These are phyloP conservation scores for Tachina lurida DNA, from an alignment of 2,888 invertebrate genomes.

Conservation along the genomic window DNA sequence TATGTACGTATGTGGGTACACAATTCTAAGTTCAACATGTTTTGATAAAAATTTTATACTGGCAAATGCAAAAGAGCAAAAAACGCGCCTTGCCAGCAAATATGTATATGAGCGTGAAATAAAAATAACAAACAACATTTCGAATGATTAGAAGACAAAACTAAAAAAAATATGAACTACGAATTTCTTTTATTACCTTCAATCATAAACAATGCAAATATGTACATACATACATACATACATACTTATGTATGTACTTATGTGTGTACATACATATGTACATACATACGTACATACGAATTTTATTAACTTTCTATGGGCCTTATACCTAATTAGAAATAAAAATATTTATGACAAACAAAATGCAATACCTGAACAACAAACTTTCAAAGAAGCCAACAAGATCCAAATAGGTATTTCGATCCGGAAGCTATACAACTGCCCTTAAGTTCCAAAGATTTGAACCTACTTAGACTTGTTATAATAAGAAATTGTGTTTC, in stretches of 20 bases:
- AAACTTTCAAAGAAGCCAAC: too few species aligned
- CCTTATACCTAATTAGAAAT: too few species aligned
- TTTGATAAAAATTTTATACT: background rate
- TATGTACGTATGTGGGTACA: background rate
- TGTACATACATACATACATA: background rate
- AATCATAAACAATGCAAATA: conserved; percentile 40
- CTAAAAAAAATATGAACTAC: conserved; percentile 1
- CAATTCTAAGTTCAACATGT: conserved; percentile 25
- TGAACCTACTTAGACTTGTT: too few species aligned
- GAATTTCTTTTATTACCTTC: conserved; percentile 20
- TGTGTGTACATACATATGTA: background rate
- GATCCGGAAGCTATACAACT: too few species aligned
- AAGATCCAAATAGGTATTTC: too few species aligned
- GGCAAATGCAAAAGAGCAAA: conserved; percentile 26
- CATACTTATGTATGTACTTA: background rate
- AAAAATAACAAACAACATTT: conserved; percentile 13
- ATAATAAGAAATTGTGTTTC: too few species aligned
- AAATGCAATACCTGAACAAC: too few species aligned
- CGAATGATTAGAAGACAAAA: conserved; percentile 3
- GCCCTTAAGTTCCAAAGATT: too few species aligned
- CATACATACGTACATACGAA: background rate
- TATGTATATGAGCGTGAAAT: conserved; percentile 41
- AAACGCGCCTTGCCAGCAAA: conserved; percentile 18
- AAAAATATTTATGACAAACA: too few species aligned
- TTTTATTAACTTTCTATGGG: too few species aligned